Evolutionary conservation across 1,140 invertebrate species (phyloP).

Genomic region (Phymorhynchus buccinoides): DNA sequence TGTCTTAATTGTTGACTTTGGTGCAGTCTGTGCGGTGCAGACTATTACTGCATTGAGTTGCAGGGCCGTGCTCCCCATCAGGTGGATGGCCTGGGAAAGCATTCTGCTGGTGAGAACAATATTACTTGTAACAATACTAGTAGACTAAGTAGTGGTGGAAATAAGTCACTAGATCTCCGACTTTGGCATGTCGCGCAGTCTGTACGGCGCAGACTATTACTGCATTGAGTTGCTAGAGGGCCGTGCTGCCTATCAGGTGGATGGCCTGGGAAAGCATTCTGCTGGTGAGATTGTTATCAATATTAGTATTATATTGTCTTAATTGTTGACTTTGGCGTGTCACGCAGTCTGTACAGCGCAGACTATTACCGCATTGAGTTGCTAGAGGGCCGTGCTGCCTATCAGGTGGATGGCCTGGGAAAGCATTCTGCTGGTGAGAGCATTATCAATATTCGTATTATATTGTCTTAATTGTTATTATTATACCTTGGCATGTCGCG

Average conservation of each 20-base stretch:
- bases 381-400: conserved; percentile 84
- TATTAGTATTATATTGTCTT: no score
- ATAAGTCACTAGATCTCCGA: conserved; percentile 95
- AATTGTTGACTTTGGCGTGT: conserved; percentile 93
- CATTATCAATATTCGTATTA: no score
- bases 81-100: conserved; percentile 94
- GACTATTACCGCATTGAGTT: conserved; percentile 89
- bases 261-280: conserved; percentile 91
- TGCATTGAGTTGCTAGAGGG: conserved; percentile 85
- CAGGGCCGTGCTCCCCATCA: conserved; percentile 84
- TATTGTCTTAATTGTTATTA: no score
- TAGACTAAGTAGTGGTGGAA: no score
- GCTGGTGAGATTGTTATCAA: conserved; percentile 79
- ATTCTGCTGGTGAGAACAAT: conserved; percentile 85
- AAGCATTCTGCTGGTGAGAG: conserved; percentile 85
- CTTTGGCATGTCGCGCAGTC: conserved; percentile 89
- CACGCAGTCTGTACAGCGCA: conserved; percentile 86
- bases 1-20: no score
- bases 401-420: conserved; percentile 94
- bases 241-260: conserved; percentile 88
- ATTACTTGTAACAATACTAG: no score
- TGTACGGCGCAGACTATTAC: conserved; percentile 88
- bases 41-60: conserved; percentile 90
- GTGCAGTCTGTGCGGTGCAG: conserved; percentile 84
- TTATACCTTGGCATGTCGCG: conserved; percentile 93